phyloP scores from a whole-genome alignment of 2,113 vertebrate species.

The Anhinga anhinga region DNA sequence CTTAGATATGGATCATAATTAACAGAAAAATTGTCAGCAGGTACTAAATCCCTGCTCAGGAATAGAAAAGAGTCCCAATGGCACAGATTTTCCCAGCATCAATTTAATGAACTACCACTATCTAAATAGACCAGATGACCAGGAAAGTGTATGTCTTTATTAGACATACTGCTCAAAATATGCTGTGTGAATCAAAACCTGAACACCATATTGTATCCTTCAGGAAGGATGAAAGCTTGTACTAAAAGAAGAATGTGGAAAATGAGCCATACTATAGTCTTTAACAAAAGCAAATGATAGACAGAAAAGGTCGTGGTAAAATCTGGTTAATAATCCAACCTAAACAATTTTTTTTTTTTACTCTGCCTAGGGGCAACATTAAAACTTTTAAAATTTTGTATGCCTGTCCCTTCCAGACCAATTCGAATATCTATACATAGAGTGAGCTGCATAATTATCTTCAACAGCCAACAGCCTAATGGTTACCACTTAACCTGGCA shows the following conservation, averaged over 20 bases:
- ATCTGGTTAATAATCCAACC: not conserved
- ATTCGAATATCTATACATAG: not conserved
- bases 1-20: conserved; percentile 53
- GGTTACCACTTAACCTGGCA: not conserved
- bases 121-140: not conserved
- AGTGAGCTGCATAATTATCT: not conserved
- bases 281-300: not conserved
- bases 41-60: not conserved
- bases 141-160: not conserved
- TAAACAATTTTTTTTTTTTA: not conserved
- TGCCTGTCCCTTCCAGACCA: not conserved
- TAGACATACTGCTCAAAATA: not conserved
- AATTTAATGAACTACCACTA: conserved; percentile 13
- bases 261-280: not conserved
- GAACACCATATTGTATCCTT: not conserved
- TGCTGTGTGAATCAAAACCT: not conserved
- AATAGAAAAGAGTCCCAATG: not conserved
- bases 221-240: not conserved
- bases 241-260: not conserved
- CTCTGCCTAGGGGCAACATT: not conserved
- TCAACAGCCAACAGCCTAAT: not conserved
- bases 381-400: not conserved
- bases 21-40: conserved; percentile 28
- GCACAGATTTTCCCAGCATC: not conserved
- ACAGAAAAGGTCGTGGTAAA: not conserved